phyloP scores from a whole-genome alignment of 1,140 invertebrate species.

The Zaprionus kolodkinae region DNA sequence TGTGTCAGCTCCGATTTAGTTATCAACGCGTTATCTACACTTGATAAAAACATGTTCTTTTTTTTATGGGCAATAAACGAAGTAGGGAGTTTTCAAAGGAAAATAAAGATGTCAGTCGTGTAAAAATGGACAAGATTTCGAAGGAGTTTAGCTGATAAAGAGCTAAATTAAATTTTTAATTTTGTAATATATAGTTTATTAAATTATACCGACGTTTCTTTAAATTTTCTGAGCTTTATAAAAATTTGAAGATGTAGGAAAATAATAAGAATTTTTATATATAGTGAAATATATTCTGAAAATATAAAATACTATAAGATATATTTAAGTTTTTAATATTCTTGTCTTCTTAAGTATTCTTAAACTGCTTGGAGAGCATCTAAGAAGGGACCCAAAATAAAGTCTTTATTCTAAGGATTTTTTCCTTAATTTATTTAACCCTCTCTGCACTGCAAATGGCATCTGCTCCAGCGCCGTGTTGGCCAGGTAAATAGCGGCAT shows the following conservation, averaged over 20 bases:
- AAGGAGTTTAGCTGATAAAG: background rate
- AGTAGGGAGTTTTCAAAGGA: background rate
- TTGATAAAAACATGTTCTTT: background rate
- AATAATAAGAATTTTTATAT: no score
- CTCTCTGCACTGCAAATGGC: constrained; percentile 32
- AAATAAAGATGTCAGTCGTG: background rate
- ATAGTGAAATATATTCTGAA: no score
- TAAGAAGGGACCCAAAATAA: no score
- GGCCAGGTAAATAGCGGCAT: constrained; percentile 29
- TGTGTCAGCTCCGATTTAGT: background rate
- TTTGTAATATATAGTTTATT: no score
- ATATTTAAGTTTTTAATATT: background rate
- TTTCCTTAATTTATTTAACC: background rate
- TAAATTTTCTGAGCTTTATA: no score
- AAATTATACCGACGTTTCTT: no score
- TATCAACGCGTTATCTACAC: constrained; percentile 1
- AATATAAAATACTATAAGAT: background rate
- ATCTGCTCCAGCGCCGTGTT: constrained; percentile 7
- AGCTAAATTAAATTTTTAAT: no score
- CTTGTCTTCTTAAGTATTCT: background rate
- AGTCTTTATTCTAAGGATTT: background rate
- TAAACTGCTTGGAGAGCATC: background rate
- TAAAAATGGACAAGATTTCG: background rate
- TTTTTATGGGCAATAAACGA: background rate
- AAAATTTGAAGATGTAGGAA: no score